Evolutionary conservation across 1,140 invertebrate genomes (phyloP).

Genomic region (Penaeus indicus): DNA sequence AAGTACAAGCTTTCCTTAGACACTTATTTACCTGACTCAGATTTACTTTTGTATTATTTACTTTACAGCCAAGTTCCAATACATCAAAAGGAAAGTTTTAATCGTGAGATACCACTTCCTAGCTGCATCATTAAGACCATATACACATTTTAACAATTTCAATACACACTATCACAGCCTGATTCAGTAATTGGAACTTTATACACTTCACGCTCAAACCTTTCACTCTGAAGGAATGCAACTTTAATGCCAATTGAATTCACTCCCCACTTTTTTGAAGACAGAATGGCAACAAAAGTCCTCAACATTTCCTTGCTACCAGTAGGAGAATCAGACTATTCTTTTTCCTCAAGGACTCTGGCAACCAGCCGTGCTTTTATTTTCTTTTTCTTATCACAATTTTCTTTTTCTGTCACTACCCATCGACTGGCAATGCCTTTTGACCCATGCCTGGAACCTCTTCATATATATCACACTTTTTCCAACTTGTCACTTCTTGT

Average conservation of each 20-base stretch:
- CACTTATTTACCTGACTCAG: no score
- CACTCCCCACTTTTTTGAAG: conserved; percentile 24
- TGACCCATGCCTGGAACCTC: conserved; percentile 7
- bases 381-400: no score
- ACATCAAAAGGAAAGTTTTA: neutral
- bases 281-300: conserved; percentile 5
- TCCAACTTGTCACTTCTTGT: neutral
- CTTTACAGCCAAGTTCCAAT: neutral
- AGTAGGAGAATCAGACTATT: conserved; percentile 36
- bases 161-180: neutral
- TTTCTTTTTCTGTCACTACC: conserved; percentile 36
- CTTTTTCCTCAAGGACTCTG: conserved; percentile 31
- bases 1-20: neutral
- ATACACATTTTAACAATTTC: neutral
- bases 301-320: conserved; percentile 43
- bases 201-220: no score
- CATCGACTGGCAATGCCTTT: conserved; percentile 30
- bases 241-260: conserved; percentile 26
- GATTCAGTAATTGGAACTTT: neutral
- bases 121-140: neutral
- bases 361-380: conserved; percentile 31
- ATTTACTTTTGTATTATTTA: neutral
- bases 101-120: neutral
- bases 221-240: no score
- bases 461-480: neutral